Percentiles rank a stretch among this genome's conserved stretches.
phyloP scores from a whole-genome alignment of 2,797 vertebrate species.

The Catamblyrhynchus diadema region DNA sequence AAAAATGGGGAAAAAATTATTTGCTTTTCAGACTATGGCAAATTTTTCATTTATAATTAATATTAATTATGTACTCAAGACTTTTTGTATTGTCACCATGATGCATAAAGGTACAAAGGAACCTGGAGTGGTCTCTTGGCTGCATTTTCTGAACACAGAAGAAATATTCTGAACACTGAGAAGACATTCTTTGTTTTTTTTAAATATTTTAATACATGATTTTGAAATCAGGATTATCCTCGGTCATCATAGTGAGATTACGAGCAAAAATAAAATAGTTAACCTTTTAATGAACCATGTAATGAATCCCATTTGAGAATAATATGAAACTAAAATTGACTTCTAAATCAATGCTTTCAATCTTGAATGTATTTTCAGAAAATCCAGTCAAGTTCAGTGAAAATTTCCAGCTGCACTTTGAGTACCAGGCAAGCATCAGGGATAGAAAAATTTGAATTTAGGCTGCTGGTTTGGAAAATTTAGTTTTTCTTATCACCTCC shows the following conservation, averaged over 20 bases:
- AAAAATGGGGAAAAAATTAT: fast-evolving
- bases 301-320: not conserved
- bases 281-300: not conserved
- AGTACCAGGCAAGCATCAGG: not conserved
- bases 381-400: not conserved
- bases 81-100: not conserved
- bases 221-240: not conserved
- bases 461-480: constrained; percentile 20
- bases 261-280: not conserved
- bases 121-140: not conserved
- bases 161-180: not conserved
- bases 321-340: not conserved
- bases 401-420: not conserved
- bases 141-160: not conserved
- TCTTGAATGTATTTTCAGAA: not conserved
- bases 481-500: not conserved
- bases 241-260: not conserved
- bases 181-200: not conserved
- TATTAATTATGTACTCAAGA: not conserved
- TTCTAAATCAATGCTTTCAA: not conserved
- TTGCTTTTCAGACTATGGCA: not conserved
- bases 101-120: not conserved
- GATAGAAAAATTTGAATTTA: not conserved
- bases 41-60: not conserved
- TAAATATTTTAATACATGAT: not conserved